These are phyloP conservation scores for Cistogaster globosa DNA, from an alignment of 2,888 invertebrate species.

Conservation along the genomic window DNA sequence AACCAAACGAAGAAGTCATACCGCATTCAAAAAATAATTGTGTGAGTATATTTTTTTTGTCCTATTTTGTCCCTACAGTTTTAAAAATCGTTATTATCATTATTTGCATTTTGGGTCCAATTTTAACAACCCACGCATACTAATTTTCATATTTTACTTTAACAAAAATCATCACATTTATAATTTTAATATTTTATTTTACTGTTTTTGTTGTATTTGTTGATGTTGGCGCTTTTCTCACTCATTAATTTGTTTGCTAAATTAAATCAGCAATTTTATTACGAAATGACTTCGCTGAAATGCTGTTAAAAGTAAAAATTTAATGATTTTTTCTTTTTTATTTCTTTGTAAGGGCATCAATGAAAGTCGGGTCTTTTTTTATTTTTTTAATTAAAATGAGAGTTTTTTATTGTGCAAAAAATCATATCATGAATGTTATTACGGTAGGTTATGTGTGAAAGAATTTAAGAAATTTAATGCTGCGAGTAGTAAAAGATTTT, in stretches of 20 bases:
- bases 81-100: slow-evolving; percentile 66
- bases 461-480: slow-evolving; percentile 13
- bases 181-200: slow-evolving; percentile 65
- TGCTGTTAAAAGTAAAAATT: slow-evolving; percentile 47
- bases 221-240: neutral
- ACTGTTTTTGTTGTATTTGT: neutral
- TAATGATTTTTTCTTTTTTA: slow-evolving; percentile 11
- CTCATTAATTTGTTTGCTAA: slow-evolving; percentile 58
- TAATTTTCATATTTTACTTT: slow-evolving; percentile 50
- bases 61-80: slow-evolving; percentile 39
- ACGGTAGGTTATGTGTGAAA: slow-evolving; percentile 4
- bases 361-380: neutral
- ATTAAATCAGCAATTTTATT: slow-evolving; percentile 66
- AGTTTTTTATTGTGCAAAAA: slow-evolving; percentile 1
- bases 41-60: neutral
- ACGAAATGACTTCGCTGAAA: slow-evolving; percentile 55
- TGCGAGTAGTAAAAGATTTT: neutral
- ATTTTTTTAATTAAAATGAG: slow-evolving; percentile 25
- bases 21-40: slow-evolving; percentile 39
- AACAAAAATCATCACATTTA: slow-evolving; percentile 56
- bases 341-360: slow-evolving; percentile 20
- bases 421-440: neutral
- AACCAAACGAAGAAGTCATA: slow-evolving; percentile 24
- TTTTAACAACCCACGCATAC: slow-evolving; percentile 64
- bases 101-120: slow-evolving; percentile 69